Base-by-base conservation (phyloP, 2,113 vertebrate genomes). In the Helogale parvula region DNA sequence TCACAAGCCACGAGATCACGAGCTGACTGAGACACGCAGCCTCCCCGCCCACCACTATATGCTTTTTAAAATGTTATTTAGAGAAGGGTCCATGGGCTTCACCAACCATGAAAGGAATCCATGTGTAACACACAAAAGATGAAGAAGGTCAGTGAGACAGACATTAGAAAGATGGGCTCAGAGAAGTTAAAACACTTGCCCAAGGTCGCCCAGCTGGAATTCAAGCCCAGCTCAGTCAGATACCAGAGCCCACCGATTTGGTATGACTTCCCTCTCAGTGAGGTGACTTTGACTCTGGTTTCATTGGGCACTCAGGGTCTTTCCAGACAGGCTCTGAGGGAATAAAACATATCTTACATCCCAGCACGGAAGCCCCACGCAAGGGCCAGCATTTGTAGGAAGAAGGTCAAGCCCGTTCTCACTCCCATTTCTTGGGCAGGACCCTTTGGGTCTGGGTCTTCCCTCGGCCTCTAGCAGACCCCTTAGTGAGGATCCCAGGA, bases 291-390 rank as follows among this genome's bases (percentile, higher is more conserved):
- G 52, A 63, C 31, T 38, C 74, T 29, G 50, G 41, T 65, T 85
- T 85, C 71, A 29, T 3, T 2, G 25, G 63, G 3, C 29, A 23
- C 5, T 23, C 50, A 6, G 71, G 31, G 33, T 27, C 60, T 65
- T 71, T n/a, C 50, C 35, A 10, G 45, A 41, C 2, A 17, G 57
- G 47, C n/a, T 84, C 14, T 21, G 54, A 35, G 52, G 33, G 52
- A 50, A 68, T n/a, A 0, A 16, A 33, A 60, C 57, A 19, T 1
- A 2, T 10, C 17, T 45, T 41, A 19, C 0, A 2, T 15, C 77
- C 35, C 13, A 27, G 38, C 50, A 33, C 63, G 1, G 1, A 86
- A 29, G 52, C 74, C 52, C 50, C 69, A 27, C 54, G 12, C 7
- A 0, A 2, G 23, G 52, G 23, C 27, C 68, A 27, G 35, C 13